These are phyloP conservation scores for Meandrina meandrites DNA, from an alignment of 92 coral and sea anemone species.

Conservation along the genomic window DNA sequence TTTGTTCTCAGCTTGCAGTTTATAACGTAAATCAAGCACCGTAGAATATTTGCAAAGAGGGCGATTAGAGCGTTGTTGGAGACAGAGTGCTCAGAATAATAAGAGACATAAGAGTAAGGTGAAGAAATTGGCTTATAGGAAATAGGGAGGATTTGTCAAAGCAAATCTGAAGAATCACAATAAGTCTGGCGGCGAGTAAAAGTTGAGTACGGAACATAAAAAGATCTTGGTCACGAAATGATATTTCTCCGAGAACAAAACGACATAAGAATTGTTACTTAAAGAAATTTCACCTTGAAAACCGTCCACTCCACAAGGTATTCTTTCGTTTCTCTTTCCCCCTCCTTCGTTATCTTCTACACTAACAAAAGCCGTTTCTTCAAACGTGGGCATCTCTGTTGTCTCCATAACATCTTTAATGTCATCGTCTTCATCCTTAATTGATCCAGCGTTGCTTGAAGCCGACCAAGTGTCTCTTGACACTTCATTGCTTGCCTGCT, in stretches of 20 bases:
- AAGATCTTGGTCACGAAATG: neutral
- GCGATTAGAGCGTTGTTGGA: neutral
- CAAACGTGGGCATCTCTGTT: constrained; percentile 24
- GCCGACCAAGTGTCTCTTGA: constrained; percentile 32
- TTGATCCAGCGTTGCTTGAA: constrained; percentile 20
- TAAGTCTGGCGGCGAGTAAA: neutral
- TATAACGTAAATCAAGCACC: neutral
- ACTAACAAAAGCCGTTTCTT: neutral
- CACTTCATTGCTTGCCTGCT: neutral
- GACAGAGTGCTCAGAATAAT: neutral
- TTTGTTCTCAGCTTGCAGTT: neutral
- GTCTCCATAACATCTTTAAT: neutral
- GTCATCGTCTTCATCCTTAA: constrained; percentile 3
- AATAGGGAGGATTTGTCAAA: neutral
- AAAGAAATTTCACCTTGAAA: constrained; percentile 12
- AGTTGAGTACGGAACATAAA: neutral
- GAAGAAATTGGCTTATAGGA: neutral
- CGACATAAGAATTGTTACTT: neutral
- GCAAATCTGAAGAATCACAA: neutral
- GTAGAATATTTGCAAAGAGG: neutral
- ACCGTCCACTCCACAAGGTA: neutral
- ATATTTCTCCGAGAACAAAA: neutral
- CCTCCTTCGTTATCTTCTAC: constrained; percentile 5
- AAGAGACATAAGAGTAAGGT: neutral
- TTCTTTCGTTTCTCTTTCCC: neutral